These are phyloP conservation scores for Brachionus paranguensis DNA, from an alignment of 1,140 invertebrate species.

Conservation along the genomic window DNA sequence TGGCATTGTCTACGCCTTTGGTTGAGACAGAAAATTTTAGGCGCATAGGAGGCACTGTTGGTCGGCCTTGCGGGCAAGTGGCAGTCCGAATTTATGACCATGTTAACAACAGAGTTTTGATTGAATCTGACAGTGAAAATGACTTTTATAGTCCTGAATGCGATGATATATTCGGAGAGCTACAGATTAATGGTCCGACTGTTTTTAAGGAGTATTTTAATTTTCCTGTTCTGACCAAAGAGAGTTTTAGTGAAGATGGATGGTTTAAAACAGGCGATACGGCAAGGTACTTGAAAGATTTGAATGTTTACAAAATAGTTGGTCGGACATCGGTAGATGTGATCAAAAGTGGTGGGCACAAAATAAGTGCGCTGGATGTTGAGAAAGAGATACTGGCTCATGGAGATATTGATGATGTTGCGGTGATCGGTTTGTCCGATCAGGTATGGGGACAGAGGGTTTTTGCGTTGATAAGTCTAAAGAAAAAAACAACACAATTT, in stretches of 20 bases:
- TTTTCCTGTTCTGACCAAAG: constrained; percentile 64
- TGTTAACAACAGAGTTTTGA: constrained; percentile 39
- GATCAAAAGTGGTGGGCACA: constrained; percentile 79
- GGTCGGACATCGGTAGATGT: constrained; percentile 78
- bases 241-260: constrained; percentile 69
- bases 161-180: constrained; percentile 61
- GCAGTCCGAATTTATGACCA: constrained; percentile 56
- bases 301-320: constrained; percentile 26
- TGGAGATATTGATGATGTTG: not conserved
- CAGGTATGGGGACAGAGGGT: constrained; percentile 9
- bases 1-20: constrained; percentile 77
- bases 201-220: constrained; percentile 76
- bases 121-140: constrained; percentile 55
- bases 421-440: constrained; percentile 26
- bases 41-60: constrained; percentile 66
- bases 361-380: constrained; percentile 72
- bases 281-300: not conserved
- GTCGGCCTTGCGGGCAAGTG: constrained; percentile 62
- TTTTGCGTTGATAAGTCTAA: constrained; percentile 16
- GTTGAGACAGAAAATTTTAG: constrained; percentile 56
- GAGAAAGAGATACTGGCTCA: constrained; percentile 56
- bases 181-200: constrained; percentile 68
- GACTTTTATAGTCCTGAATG: constrained; percentile 49
- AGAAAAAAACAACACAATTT: not conserved
- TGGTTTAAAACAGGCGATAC: constrained; percentile 66